Base-by-base conservation (phyloP, 2,888 invertebrate genomes). In the Chydorus sphaericus region DNA sequence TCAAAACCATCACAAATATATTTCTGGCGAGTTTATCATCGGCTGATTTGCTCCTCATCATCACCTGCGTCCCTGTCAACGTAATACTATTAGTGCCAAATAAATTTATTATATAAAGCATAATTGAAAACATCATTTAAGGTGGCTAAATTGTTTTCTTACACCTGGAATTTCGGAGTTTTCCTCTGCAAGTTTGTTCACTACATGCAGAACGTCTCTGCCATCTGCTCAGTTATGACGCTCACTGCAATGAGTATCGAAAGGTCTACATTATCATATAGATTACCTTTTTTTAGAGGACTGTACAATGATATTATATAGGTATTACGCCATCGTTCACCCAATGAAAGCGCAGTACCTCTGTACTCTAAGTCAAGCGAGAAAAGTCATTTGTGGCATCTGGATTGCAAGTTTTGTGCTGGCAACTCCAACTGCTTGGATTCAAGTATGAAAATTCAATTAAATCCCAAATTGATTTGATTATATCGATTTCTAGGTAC, bases 241-340 rank as follows among this genome's bases (percentile, higher is more conserved):
- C 72, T 83, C 59, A 82, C 82, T 2, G 78, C 79, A 48, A 83
- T 83, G 74, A 82, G 81, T 62, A 73, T 82, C 53, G 83, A 83
- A 69, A 77, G 83, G 82, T 82, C 70, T 70, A n/a, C 33, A 14
- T 14, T 10, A 26, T 6, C 8, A 5, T 5, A 4, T n/a, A 10
- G 4, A 36, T 7, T 36, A n/a, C 4, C 16, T 36, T 2, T 36
- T 36, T 2, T n/a, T n/a, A n/a, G n/a, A n/a, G n/a, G n/a, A n/a
- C n/a, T n/a, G n/a, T n/a, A n/a, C n/a, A n/a, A n/a, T n/a, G n/a
- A n/a, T n/a, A n/a, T n/a, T n/a, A n/a, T n/a, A 8, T 39, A 39
- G 39, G 39, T 81, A 81, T 68, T 79, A 82, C 64, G 82, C 82
- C 52, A 82, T 83, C 58, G 77, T 80, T 26, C 79, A 81, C 68